phyloP scores from a whole-genome alignment of 2,113 vertebrate species.

The Podocnemis expansa region DNA sequence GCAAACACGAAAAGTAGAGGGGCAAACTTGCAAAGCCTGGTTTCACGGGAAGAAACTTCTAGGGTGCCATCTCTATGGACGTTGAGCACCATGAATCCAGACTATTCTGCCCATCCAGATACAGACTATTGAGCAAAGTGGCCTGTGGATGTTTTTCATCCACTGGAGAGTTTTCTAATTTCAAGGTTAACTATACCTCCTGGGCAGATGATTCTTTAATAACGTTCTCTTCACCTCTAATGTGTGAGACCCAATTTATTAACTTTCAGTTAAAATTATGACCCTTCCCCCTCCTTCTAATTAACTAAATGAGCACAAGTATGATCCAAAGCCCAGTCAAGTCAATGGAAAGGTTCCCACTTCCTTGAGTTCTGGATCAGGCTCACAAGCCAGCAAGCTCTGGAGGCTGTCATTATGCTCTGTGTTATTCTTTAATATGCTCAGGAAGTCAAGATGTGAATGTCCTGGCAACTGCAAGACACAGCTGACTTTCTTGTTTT shows the following conservation, averaged over 20 bases:
- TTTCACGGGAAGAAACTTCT: background rate
- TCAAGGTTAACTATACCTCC: conserved; percentile 28
- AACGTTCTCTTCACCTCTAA: conserved; percentile 15
- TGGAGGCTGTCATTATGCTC: background rate
- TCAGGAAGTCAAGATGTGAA: background rate
- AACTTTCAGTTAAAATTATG: background rate
- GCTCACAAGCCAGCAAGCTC: background rate
- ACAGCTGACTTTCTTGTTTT: background rate
- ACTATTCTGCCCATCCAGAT: conserved; percentile 4
- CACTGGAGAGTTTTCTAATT: background rate
- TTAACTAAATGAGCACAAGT: background rate
- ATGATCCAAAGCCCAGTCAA: background rate
- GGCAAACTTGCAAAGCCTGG: background rate
- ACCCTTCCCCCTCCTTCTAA: background rate
- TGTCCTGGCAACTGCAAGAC: background rate
- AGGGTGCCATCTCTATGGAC: background rate
- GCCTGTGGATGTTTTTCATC: background rate
- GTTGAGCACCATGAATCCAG: background rate
- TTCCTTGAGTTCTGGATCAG: background rate
- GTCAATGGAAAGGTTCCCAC: background rate
- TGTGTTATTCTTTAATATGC: background rate
- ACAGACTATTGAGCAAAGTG: background rate
- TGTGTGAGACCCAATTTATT: background rate
- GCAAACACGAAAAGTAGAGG: background rate
- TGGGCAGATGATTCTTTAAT: conserved; percentile 14